Evolutionary conservation across 2,888 invertebrate species (phyloP), one percentile per base, ranked within the genome.

Genomic region (Drosophila meridiana): DNA sequence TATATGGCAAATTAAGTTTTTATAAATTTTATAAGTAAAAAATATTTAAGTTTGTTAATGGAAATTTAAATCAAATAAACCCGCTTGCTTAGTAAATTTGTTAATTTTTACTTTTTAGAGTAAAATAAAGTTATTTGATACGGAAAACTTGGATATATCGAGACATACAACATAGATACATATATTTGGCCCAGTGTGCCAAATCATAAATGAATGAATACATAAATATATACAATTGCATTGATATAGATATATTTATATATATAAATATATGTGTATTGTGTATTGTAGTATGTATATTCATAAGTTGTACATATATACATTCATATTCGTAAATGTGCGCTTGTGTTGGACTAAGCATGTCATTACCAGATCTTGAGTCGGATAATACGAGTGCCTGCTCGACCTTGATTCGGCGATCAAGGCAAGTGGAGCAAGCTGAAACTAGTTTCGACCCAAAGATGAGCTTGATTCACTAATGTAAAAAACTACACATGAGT

Each of bases 321-420:
- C 43, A 3, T 34, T 26, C 3, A 28, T 28, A 13, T 62, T 30
- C 34, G 26, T 28, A 28, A 36, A 4, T 36, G 30, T 50, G 9
- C 28, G 26, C 14, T 4, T 45, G 4, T 59, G 32, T 36, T 48
- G 55, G 32, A 53, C 58, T 65, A 50, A 59, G 47, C 64, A 64
- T 48, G 57, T 58, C 63, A 74, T 61, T 58, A 61, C 61, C 9
- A 40, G 50, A 47, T 30, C 43, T 52, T 9, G 6, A 66, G 14
- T 50, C 55, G 50, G 47, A 43, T 5, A 30, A 7, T 47, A 4
- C 20, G 62, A 47, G 57, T 57, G 63, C 47, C 69, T 66, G 34
- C 71, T 67, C 36, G 76, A 75, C 76, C 71, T 71, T 76, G 57
- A 67, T 75, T 43, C 53, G 42, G 30, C 43, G 58, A 62, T 38